These are phyloP conservation scores for Channa striata DNA, from an alignment of 2,797 vertebrate genomes.

Conservation along the genomic window DNA sequence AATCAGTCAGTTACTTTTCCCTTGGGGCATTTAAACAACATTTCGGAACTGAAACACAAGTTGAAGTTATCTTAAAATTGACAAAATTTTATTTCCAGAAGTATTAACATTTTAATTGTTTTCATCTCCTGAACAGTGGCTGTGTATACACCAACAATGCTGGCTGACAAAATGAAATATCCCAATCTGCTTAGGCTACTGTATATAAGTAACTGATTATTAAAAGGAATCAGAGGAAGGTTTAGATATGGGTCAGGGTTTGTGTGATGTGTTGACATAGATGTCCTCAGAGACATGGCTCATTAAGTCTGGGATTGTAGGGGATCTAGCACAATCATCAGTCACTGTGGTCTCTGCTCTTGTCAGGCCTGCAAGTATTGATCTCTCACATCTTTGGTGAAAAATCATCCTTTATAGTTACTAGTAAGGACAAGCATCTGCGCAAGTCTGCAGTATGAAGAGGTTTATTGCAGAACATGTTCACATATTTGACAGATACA, in stretches of 20 bases:
- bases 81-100: too few relatives aligned
- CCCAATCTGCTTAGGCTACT: not conserved
- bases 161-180: not conserved
- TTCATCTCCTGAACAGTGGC: too few relatives aligned
- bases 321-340: constrained; percentile 46
- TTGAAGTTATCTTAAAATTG: not conserved
- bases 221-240: constrained; percentile 1
- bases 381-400: constrained; percentile 40
- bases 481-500: not conserved
- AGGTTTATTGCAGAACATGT: not conserved
- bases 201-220: not conserved
- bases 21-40: not conserved
- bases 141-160: too few relatives aligned
- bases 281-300: constrained; percentile 25
- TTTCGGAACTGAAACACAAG: not conserved
- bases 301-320: constrained; percentile 57
- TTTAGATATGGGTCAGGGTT: constrained; percentile 10
- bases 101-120: not conserved
- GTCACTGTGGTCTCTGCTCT: constrained; percentile 42
- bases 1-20: not conserved
- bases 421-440: constrained; percentile 16
- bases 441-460: constrained; percentile 24
- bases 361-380: constrained; percentile 39
- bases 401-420: constrained; percentile 23
- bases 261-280: not conserved